Base-by-base conservation (phyloP, 2,797 vertebrate species). In the Neomorphus geoffroyi region DNA sequence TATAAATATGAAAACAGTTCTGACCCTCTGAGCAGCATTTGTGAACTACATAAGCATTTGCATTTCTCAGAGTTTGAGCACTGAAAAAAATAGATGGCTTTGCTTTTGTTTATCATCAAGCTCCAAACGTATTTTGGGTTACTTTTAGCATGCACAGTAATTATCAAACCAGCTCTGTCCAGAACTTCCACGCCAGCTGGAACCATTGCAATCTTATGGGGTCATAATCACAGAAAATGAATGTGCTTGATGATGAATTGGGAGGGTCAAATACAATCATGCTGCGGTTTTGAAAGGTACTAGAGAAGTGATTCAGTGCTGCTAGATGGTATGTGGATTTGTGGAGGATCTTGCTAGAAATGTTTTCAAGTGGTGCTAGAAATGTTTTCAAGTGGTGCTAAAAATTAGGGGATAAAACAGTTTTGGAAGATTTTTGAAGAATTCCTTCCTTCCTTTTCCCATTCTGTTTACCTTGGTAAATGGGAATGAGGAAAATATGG, bases 1-100 rank as follows among this genome's bases (percentile, higher is more conserved):
- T 61, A 50, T 35, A 24, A 6, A 9, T 3, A 13, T 7, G 6
- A 74, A 73, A 79, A 77, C 6, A 10, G 11, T 66, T 80, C 81
- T 87, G 86, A 73, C 64, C 32, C 53, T 51, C 33, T 56, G 18
- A 77, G 6, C 48, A 51, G 35, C 51, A 48, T 54, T 88, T 75
- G 45, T 3, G 32, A 88, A 56, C 56, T 43, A 41, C 0, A 0
- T 3, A n/a, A 0, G 0, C 27, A 37, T 65, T 88, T 70, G 19
- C 23, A 30, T 67, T 90, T 93, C 77, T 33, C 35, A 9, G 37
- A 62, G 27, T 69, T 94, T 65, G 0, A 0, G 45, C 58, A 93
- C 77, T 8, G 3, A 73, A 73, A 94, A 80, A 32, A 86, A 71
- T 2, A 80, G 51, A 16, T 85, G 33, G 78, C 73, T 91, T 93